Base-by-base conservation (phyloP, 2,888 invertebrate genomes). In the Rhagophthalmus giganteus region DNA sequence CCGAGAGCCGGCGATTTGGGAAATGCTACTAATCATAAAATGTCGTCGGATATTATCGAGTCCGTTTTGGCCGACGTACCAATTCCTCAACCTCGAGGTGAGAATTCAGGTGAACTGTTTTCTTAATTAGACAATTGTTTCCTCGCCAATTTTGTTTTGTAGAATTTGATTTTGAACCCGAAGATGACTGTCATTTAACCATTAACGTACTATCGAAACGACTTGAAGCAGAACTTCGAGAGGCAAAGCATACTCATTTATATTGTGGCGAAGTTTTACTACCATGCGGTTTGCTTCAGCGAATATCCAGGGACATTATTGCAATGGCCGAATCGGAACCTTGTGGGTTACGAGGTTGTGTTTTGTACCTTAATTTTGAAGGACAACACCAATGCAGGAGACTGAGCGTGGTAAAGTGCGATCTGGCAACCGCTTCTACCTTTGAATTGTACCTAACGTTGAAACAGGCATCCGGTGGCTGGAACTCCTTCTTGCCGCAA, bases 401-500 rank as follows among this genome's bases (percentile, higher is more conserved):
- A 69, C 81, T 94, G 64, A 89, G 89, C 33, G 86, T 86, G 67
- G 83, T 93, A 74, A 87, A 89, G 74, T 87, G 89, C 70, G 92
- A 94, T 77, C 87, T 88, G 38, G 83, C 83, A 71, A 90, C 91
- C 14, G 87, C 92, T 50, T 87, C 91, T 60, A 94, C 94, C 53
- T 94, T 93, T 74, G 93, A 94, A 77, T 81, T 94, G 67, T 88
- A 88, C 76, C 79, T 94, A 61, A 92, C 90, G 38, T 79, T 94
- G 60, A 88, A 88, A 74, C 91, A 92, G 73, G 89, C 90, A 72
- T 81, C 85, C 51, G 85, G 87, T 62, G 86, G 88, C 72, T 94
- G 93, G 93, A 88, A 88, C 63, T 86, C 86, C 66, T 81, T 88
- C 71, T 78, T 93, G 76, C 90, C 91, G 75, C 90, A 92, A 75